Evolutionary conservation across 2,888 invertebrate genomes (phyloP), one percentile per base, ranked within the genome.

Genomic region (Lacanobia wlatinum): DNA sequence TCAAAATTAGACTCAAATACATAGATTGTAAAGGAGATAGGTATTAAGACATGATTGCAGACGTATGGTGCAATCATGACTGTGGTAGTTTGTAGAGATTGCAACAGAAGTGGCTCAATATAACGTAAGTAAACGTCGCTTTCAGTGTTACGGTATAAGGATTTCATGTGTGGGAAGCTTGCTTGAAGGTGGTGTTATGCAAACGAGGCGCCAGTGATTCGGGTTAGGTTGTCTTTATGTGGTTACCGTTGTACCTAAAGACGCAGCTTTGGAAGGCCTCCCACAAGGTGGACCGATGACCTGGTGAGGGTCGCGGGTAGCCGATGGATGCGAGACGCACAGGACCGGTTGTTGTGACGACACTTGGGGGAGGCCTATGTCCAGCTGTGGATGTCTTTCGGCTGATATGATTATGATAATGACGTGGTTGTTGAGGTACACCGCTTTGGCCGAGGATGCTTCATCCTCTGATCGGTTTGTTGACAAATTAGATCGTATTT

Each of bases 61-160:
- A 67, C 70, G n/a, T 38, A 62, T 77, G 52, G 9, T 21, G 80
- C 55, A 77, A 80, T 69, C 52, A 5, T 50, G 38, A 8, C 34
- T 34, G 34, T 28, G 23, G 34, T 43, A 12, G 23, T 59, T 12
- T 16, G 21, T 38, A 9, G 34, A 59, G 21, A 53, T 80, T 80
- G 65, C 78, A 72, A 72, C 65, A 66, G 53, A 16, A 38, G 7
- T 77, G 62, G 38, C 70, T 43, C 77, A 68, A 76, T 70, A 56
- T 71, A 60, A 5, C 55, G 63, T 56, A 46, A 67, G 77, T 48
- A 66, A 77, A 72, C 69, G 73, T 82, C 61, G 53, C 67, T 62
- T 80, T 78, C 61, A 23, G 70, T 64, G 48, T 67, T 72, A 58
- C 82, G 56, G 68, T 71, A 71, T 71, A 83, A 74, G 83, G 81